phyloP scores from a whole-genome alignment of 2,888 invertebrate genomes.

The Amorpha juglandis region DNA sequence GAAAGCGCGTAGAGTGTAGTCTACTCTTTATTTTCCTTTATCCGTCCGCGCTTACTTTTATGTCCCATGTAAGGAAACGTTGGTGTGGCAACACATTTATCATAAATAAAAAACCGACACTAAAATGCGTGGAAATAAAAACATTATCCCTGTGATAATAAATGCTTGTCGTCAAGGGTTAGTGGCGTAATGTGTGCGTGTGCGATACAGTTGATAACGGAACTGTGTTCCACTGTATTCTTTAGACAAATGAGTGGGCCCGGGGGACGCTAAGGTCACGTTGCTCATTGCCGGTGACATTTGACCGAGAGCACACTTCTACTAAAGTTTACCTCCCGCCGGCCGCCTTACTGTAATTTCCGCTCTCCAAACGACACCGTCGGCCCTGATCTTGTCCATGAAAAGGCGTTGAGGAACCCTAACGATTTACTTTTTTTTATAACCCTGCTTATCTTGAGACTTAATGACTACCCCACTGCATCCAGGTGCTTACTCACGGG shows the following conservation, averaged over 20 bases:
- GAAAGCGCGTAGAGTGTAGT: conserved; percentile 15
- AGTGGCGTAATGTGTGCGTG: conserved; percentile 41
- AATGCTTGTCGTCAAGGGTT: conserved; percentile 48
- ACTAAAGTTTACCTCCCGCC: conserved; percentile 59
- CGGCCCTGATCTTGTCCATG: conserved; percentile 53
- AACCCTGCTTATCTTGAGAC: conserved; percentile 57
- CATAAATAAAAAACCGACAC: conserved; percentile 24
- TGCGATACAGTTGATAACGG: conserved; percentile 51
- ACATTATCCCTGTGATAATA: conserved; percentile 36
- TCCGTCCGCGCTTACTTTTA: conserved; percentile 21
- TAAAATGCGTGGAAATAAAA: conserved; percentile 25
- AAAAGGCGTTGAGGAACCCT: conserved; percentile 61
- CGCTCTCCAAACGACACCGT: conserved; percentile 66
- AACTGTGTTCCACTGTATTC: conserved; percentile 43
- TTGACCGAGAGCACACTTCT: conserved; percentile 62
- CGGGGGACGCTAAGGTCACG: conserved; percentile 54
- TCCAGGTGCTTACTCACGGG: neutral
- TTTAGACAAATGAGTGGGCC: conserved; percentile 58
- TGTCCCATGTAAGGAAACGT: conserved; percentile 18
- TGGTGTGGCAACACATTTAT: conserved; percentile 16
- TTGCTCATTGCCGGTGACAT: conserved; percentile 64
- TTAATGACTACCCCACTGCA: conserved; percentile 35
- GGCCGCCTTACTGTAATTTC: conserved; percentile 64
- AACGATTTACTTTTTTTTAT: conserved; percentile 67
- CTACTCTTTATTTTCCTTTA: conserved; percentile 15